Percentiles rank a stretch among this genome's conserved stretches.
Conservation (phyloP, 2,888 invertebrate genomes). For the Bimastos eiseni region DNA sequence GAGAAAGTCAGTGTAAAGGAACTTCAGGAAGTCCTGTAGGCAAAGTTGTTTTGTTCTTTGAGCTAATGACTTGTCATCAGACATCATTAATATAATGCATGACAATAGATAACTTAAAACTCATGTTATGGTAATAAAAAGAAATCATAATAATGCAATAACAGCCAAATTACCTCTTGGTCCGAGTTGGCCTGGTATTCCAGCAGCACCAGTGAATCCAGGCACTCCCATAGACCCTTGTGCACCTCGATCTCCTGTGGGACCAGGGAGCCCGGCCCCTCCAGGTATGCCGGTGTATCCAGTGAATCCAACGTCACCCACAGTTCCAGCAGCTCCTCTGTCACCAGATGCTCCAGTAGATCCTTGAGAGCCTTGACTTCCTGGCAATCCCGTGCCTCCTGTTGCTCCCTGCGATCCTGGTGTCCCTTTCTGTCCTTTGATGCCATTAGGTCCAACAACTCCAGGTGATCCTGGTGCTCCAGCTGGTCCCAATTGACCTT, state of each 20-base stretch:
- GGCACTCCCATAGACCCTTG: neutral
- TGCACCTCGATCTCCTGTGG: conserved; percentile 40
- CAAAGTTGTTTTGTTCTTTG: neutral
- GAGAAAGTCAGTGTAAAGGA: neutral
- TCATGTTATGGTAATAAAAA: neutral
- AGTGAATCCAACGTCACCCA: conserved; percentile 10
- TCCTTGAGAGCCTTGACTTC: conserved; percentile 66
- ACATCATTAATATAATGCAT: neutral
- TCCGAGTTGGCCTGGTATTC: conserved; percentile 16
- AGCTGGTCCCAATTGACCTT: conserved; percentile 29
- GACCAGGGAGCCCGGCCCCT: conserved; percentile 14
- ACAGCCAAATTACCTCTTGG: neutral
- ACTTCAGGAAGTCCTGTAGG: neutral
- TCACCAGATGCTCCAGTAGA: conserved; percentile 25
- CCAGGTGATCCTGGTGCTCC: conserved; percentile 31
- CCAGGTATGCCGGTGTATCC: conserved; percentile 28
- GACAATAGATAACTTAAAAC: neutral
- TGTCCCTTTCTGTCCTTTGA: conserved; percentile 22
- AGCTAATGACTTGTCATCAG: neutral
- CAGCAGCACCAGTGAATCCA: conserved; percentile 25
- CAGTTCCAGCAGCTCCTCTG: conserved; percentile 29
- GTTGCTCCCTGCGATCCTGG: conserved; percentile 7
- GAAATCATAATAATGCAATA: neutral
- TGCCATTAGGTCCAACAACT: conserved; percentile 5
- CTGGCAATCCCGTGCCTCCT: conserved; percentile 30